Conservation (phyloP, 2,797 vertebrate species). For the Semotilus atromaculatus region DNA sequence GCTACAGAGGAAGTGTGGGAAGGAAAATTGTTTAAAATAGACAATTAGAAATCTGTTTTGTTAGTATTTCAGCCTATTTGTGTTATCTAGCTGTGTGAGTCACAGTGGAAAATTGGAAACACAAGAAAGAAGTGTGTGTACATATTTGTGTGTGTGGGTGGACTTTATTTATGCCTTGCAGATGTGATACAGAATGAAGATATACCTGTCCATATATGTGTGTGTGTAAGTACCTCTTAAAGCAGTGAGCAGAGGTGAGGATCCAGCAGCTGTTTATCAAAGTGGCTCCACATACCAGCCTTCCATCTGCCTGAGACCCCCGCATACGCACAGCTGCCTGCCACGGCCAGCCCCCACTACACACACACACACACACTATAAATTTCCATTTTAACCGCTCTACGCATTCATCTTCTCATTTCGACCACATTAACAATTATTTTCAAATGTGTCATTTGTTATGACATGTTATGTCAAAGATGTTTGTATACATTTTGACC, state of each 20-base stretch:
- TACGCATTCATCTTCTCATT: not conserved
- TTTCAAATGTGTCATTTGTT: conserved; percentile 8
- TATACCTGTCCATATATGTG: conserved; percentile 23
- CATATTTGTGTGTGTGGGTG: conserved; percentile 9
- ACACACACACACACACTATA: conserved; percentile 6
- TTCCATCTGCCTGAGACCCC: conserved; percentile 88
- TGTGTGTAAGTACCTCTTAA: conserved; percentile 86
- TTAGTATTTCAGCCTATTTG: conserved; percentile 14
- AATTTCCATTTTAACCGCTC: not conserved
- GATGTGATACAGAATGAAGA: conserved; percentile 22
- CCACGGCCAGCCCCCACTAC: conserved; percentile 96
- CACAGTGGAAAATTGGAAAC: conserved; percentile 17
- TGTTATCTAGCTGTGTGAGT: conserved; percentile 28
- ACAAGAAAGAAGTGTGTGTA: not conserved
- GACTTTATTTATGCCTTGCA: conserved; percentile 22
- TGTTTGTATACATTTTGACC: conserved; percentile 28
- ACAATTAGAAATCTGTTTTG: conserved; percentile 1
- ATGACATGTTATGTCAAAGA: conserved; percentile 10
- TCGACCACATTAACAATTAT: conserved; percentile 5
- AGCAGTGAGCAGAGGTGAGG: conserved; percentile 96
- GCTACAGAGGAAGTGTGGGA: not conserved
- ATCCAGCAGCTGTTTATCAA: conserved; percentile 97
- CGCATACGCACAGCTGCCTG: conserved; percentile 92
- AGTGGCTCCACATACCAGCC: conserved; percentile 94
- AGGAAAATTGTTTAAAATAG: not conserved